Conservation (phyloP, 2,797 vertebrate species). For the Alcedo atthis region DNA sequence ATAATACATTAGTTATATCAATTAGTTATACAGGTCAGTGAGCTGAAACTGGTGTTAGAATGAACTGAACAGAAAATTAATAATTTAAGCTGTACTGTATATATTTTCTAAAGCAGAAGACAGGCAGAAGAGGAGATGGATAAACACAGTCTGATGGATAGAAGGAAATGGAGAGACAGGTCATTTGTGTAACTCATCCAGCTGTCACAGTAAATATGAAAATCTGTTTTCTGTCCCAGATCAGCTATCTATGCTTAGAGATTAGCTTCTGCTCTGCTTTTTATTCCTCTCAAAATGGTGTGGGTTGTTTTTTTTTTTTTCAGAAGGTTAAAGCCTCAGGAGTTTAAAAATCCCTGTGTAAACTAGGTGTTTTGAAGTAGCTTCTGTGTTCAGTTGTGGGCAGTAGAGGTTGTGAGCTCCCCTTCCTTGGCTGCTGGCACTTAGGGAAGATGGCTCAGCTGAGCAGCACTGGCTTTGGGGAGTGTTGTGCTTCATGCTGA, state of each 20-base stretch:
- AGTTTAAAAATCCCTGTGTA: background rate
- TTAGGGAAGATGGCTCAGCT: background rate
- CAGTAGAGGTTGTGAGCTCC: background rate
- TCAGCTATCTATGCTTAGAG: conserved; percentile 28
- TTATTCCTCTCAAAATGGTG: conserved; percentile 36
- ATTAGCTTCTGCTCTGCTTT: conserved; percentile 48
- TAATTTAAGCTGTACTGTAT: conserved; percentile 54
- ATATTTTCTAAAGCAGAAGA: conserved; percentile 64
- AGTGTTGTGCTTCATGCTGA: fast-evolving
- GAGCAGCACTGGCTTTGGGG: background rate
- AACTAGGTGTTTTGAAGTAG: background rate
- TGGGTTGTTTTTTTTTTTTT: background rate
- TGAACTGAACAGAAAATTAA: conserved; percentile 64
- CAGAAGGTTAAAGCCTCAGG: background rate
- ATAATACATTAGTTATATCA: conserved; percentile 71
- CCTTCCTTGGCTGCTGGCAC: background rate
- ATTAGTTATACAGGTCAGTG: conserved; percentile 66
- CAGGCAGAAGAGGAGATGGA: conserved; percentile 54
- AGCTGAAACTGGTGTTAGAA: conserved; percentile 65
- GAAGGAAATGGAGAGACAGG: conserved; percentile 35
- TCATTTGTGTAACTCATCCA: conserved; percentile 61
- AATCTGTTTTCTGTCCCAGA: conserved; percentile 68
- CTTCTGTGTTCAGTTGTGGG: background rate
- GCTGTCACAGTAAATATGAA: conserved; percentile 65
- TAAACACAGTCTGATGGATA: conserved; percentile 37